Percentiles rank a stretch among this genome's conserved stretches.
Conservation (phyloP, 2,113 vertebrate species). For the Menidia beryllina region DNA sequence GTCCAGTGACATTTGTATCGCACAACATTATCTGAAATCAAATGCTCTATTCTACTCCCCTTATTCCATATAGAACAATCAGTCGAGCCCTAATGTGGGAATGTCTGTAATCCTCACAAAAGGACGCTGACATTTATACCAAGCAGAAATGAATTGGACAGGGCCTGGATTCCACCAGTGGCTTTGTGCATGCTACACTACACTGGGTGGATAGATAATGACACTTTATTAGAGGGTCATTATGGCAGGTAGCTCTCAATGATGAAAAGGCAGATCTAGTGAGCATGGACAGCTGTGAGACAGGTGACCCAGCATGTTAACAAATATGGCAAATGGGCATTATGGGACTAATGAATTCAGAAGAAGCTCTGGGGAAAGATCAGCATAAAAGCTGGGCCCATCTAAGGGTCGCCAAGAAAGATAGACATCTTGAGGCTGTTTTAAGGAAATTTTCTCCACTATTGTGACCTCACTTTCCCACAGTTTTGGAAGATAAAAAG, state of each 20-base stretch:
- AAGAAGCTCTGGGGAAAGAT: conserved; percentile 67
- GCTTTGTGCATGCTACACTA: conserved; percentile 74
- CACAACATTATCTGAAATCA: conserved; percentile 85
- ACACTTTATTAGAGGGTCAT: conserved; percentile 79
- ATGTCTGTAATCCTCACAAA: conserved; percentile 82
- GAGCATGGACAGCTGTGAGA: conserved; percentile 75
- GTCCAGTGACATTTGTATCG: conserved; percentile 77
- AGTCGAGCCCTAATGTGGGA: conserved; percentile 76
- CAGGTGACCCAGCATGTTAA: conserved; percentile 76
- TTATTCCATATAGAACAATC: conserved; percentile 77
- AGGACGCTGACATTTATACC: conserved; percentile 83
- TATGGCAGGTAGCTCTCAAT: conserved; percentile 76
- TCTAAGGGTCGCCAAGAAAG: conserved; percentile 56
- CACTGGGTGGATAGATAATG: conserved; percentile 77
- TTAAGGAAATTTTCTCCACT: conserved; percentile 50
- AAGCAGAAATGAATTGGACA: conserved; percentile 77
- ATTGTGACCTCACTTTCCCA: conserved; percentile 62
- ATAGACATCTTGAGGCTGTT: conserved; percentile 56
- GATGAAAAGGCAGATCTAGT: conserved; percentile 76
- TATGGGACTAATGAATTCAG: conserved; percentile 76
- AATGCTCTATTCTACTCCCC: conserved; percentile 81
- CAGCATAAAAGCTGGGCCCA: conserved; percentile 57
- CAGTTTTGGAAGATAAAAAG: conserved; percentile 42
- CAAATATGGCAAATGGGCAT: conserved; percentile 77
- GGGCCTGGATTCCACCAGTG: conserved; percentile 73